phyloP scores from a whole-genome alignment of 30 jellyfish, hydroid and myxozoan species.

The Turritopsis rubra region DNA sequence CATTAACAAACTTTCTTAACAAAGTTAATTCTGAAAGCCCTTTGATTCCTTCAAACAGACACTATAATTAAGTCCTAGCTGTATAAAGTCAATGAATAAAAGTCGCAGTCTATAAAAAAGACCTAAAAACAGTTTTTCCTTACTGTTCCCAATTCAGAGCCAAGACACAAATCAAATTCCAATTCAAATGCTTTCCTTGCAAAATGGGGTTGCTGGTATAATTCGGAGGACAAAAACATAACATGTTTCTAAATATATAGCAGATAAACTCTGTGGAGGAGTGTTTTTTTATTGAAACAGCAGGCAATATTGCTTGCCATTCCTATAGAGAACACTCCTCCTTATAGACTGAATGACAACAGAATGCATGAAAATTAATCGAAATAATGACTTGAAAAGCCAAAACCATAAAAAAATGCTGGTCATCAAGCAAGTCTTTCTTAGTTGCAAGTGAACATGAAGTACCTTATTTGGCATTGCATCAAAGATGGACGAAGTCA shows the following conservation, averaged over 20 bases:
- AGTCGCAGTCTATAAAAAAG: not conserved
- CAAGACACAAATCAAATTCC: conserved; percentile 68
- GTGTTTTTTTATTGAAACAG: too few relatives aligned
- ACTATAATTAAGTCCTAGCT: too few relatives aligned
- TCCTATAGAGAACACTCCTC: too few relatives aligned
- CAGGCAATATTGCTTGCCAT: too few relatives aligned
- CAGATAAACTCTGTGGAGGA: too few relatives aligned
- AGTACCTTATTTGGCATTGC: conserved; percentile 28
- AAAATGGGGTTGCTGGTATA: conserved; percentile 59
- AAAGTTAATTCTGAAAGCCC: too few relatives aligned
- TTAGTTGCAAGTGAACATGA: not conserved
- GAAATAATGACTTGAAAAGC: not conserved
- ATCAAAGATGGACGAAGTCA: conserved; percentile 19
- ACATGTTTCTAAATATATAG: conserved; percentile 61
- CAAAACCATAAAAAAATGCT: too few relatives aligned
- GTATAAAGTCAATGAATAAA: too few relatives aligned
- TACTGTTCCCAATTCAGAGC: conserved; percentile 67
- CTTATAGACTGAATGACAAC: too few relatives aligned
- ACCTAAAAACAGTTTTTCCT: not conserved
- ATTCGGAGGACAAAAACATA: conserved; percentile 53
- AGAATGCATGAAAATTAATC: not conserved
- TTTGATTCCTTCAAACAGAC: too few relatives aligned
- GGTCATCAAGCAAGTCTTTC: too few relatives aligned
- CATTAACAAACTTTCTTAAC: too few relatives aligned
- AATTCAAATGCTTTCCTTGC: conserved; percentile 83